Evolutionary conservation across 1,140 invertebrate genomes (phyloP).

Genomic region (Leptopilina boulardi): DNA sequence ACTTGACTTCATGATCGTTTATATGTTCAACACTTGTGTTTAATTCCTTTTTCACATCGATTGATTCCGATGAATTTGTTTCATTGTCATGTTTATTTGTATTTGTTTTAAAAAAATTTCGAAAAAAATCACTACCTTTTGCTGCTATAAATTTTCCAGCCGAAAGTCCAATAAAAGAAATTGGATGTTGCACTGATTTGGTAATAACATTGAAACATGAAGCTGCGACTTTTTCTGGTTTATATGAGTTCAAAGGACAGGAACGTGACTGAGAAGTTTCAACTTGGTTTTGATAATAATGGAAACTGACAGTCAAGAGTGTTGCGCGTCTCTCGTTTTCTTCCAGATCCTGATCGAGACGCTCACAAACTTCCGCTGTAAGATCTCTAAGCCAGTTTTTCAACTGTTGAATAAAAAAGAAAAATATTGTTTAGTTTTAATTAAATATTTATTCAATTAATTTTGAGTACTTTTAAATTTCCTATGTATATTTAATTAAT

Average conservation of each 20-base stretch:
- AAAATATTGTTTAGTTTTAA: slow-evolving; percentile 36
- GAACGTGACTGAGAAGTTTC: slow-evolving; percentile 80
- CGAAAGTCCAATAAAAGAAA: slow-evolving; percentile 85
- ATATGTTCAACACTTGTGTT: not conserved
- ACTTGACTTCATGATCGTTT: slow-evolving; percentile 5
- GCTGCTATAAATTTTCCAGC: slow-evolving; percentile 86
- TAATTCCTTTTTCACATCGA: not conserved
- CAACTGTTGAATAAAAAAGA: slow-evolving; percentile 50
- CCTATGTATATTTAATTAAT: not conserved
- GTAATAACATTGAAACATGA: slow-evolving; percentile 80
- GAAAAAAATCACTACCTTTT: slow-evolving; percentile 79
- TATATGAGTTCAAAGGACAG: slow-evolving; percentile 76
- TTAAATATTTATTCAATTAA: slow-evolving; percentile 33
- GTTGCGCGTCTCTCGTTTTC: slow-evolving; percentile 83
- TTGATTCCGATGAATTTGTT: not conserved
- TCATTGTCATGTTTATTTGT: slow-evolving; percentile 8
- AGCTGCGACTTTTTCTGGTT: slow-evolving; percentile 78
- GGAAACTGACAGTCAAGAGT: slow-evolving; percentile 80
- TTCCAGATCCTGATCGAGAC: slow-evolving; percentile 87
- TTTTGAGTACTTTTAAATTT: slow-evolving; percentile 37
- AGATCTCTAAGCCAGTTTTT: slow-evolving; percentile 89
- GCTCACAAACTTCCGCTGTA: slow-evolving; percentile 87
- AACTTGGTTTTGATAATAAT: slow-evolving; percentile 78
- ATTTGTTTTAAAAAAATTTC: slow-evolving; percentile 78
- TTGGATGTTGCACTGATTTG: slow-evolving; percentile 77